A percentile compares a stretch with the other conserved stretches of the same genome.
Evolutionary conservation across 2,113 vertebrate species (phyloP).

Genomic region (Sarotherodon lohbergeri): DNA sequence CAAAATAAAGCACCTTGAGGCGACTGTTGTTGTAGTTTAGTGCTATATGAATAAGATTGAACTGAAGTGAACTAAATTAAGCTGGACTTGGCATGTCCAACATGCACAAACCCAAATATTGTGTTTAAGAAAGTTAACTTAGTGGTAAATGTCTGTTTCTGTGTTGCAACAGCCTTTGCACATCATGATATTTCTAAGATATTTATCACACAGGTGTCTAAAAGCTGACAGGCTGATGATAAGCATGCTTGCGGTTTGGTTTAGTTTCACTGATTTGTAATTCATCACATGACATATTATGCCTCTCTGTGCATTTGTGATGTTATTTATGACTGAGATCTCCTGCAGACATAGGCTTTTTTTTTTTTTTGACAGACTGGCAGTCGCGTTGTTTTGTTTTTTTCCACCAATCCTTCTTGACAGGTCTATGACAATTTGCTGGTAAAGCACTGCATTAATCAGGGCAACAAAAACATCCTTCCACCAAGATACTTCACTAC

Average conservation of each 20-base stretch:
- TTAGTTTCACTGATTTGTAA: conserved; percentile 30
- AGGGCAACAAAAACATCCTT: not conserved
- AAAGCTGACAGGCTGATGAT: conserved; percentile 29
- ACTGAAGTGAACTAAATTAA: not conserved
- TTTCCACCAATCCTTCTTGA: not conserved
- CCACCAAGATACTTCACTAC: not conserved
- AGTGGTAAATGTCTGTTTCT: not conserved
- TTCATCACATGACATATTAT: not conserved
- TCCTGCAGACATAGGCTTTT: conserved; percentile 20
- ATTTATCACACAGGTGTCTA: conserved; percentile 28
- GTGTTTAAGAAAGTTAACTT: not conserved
- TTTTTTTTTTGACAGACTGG: conserved; percentile 15
- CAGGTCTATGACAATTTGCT: not conserved
- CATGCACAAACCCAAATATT: not conserved
- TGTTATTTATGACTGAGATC: conserved; percentile 27
- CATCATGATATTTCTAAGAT: conserved; percentile 1
- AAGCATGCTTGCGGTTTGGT: not conserved
- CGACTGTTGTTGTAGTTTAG: not conserved
- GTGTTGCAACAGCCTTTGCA: not conserved
- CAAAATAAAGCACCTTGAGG: not conserved
- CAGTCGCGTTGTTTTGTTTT: not conserved
- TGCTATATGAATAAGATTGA: not conserved
- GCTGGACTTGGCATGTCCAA: not conserved
- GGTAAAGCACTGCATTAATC: not conserved
- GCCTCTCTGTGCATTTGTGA: not conserved